phyloP scores from a whole-genome alignment of 2,888 invertebrate genomes.

The Plebejus anna region DNA sequence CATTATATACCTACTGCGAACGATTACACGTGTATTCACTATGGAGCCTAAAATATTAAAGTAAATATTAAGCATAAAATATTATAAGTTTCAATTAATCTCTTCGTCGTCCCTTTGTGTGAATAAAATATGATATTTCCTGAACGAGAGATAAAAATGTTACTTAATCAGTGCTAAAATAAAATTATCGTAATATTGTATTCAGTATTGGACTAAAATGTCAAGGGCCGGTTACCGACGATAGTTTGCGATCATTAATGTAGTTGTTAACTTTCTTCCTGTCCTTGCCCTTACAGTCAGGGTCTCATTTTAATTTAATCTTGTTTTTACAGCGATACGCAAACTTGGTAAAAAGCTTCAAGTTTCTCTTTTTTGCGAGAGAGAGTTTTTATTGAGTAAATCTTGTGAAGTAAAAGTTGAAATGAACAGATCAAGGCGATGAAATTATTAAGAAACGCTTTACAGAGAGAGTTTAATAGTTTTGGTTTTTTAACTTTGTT shows the following conservation, averaged over 20 bases:
- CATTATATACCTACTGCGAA: too few relatives aligned
- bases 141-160: too few relatives aligned
- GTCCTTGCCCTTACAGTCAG: background rate
- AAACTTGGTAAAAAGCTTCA: conserved; percentile 22
- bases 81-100: too few relatives aligned
- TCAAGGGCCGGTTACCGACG: background rate
- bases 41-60: too few relatives aligned
- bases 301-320: background rate
- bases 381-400: conserved; percentile 26
- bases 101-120: too few relatives aligned
- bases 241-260: background rate
- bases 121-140: too few relatives aligned
- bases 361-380: conserved; percentile 5
- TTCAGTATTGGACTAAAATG: background rate
- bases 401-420: conserved; percentile 22
- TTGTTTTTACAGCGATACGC: conserved; percentile 18
- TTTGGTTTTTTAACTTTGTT: background rate
- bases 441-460: conserved; percentile 4
- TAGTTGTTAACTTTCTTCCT: background rate
- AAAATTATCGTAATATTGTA: background rate
- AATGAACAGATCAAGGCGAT: conserved; percentile 24
- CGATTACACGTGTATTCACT: too few relatives aligned
- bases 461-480: background rate
- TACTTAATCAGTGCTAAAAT: background rate
- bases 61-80: too few relatives aligned